Evolutionary conservation across 2,888 invertebrate species (phyloP).

Genomic region (Nebria brevicollis): DNA sequence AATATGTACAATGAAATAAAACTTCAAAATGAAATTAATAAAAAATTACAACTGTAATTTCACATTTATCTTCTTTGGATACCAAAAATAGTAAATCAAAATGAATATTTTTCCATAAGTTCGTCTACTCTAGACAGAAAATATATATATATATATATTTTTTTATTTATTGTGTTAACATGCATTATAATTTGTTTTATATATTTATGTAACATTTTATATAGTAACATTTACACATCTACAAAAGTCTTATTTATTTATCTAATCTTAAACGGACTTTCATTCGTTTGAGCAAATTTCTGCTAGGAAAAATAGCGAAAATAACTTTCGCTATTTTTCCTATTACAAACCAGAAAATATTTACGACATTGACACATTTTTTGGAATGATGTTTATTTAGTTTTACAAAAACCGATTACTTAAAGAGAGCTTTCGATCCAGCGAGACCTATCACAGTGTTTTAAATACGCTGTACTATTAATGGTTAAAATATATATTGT

Average conservation of each 20-base stretch:
- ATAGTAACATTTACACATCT: neutral
- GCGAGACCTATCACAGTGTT: constrained; percentile 42
- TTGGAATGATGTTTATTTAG: constrained; percentile 30
- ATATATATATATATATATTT: neutral
- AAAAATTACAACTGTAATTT: constrained; percentile 40
- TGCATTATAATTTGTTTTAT: neutral
- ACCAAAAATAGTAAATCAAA: constrained; percentile 35
- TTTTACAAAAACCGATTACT: constrained; percentile 36
- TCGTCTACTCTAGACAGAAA: constrained; percentile 23
- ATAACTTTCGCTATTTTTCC: neutral
- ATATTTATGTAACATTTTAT: neutral
- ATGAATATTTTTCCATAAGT: neutral
- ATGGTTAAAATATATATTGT: constrained; percentile 13
- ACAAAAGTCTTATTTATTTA: constrained; percentile 11
- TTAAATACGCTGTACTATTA: constrained; percentile 36
- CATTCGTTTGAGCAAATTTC: neutral
- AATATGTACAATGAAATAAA: neutral
- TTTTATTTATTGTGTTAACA: neutral
- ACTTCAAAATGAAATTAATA: constrained; percentile 43
- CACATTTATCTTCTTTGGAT: constrained; percentile 39
- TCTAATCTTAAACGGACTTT: neutral
- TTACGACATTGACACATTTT: neutral
- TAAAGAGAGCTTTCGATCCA: constrained; percentile 45
- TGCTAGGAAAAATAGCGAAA: constrained; percentile 10
- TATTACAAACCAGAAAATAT: constrained; percentile 13